Conservation (phyloP, 2,888 invertebrate genomes). For the Rhabditoides inermis region DNA sequence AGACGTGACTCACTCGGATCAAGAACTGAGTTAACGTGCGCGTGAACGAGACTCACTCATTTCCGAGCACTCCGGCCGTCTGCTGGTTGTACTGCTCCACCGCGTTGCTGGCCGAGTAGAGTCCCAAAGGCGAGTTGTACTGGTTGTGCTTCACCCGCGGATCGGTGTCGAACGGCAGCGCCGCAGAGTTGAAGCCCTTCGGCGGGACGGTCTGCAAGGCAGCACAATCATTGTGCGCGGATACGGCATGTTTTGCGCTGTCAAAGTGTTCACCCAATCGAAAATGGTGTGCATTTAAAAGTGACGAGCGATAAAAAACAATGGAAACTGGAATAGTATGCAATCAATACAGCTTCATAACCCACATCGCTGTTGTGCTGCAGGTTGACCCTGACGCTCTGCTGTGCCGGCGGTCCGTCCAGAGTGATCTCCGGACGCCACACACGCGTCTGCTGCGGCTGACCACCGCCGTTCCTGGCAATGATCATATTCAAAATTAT, state of each 20-base stretch:
- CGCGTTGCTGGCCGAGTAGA: slow-evolving; percentile 35
- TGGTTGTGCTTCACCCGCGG: slow-evolving; percentile 33
- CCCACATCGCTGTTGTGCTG: slow-evolving; percentile 24
- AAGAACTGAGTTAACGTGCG: too few species aligned
- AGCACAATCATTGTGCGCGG: not conserved
- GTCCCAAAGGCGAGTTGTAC: slow-evolving; percentile 27
- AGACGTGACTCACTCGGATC: too few species aligned
- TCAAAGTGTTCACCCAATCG: not conserved
- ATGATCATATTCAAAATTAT: not conserved
- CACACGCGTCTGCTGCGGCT: slow-evolving; percentile 15
- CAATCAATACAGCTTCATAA: not conserved
- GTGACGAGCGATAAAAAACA: not conserved
- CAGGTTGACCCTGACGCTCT: slow-evolving; percentile 21
- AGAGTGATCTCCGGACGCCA: slow-evolving; percentile 36
- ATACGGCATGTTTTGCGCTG: not conserved
- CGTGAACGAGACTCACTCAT: slow-evolving; percentile 29
- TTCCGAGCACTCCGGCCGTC: slow-evolving; percentile 39
- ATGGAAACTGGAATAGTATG: not conserved
- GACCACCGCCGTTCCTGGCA: slow-evolving; percentile 24
- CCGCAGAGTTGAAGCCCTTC: slow-evolving; percentile 33
- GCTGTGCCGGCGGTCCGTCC: slow-evolving; percentile 11
- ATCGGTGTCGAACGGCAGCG: slow-evolving; percentile 33
- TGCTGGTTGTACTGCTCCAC: slow-evolving; percentile 46
- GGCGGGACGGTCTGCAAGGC: slow-evolving; percentile 20
- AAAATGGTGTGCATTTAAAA: not conserved